Conservation (phyloP, 1,140 invertebrate genomes). For the Drosophila carrolli region DNA sequence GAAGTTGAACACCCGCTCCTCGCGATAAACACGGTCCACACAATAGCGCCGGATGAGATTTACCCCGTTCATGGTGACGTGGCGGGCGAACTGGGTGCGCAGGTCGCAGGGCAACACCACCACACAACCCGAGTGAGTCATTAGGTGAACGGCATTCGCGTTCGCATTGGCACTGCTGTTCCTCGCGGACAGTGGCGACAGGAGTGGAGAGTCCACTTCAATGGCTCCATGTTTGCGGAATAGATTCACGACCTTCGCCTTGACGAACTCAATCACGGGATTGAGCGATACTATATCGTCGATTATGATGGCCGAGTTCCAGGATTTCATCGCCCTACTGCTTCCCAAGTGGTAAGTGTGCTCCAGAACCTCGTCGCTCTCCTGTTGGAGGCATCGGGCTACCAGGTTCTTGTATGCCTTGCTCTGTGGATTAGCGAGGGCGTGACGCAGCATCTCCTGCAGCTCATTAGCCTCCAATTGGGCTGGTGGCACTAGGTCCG, state of each 20-base stretch:
- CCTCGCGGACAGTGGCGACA: slow-evolving; percentile 89
- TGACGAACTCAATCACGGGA: slow-evolving; percentile 80
- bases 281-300: slow-evolving; percentile 83
- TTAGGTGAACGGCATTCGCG: slow-evolving; percentile 88
- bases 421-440: slow-evolving; percentile 91
- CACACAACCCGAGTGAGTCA: slow-evolving; percentile 93
- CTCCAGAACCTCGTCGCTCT: slow-evolving; percentile 88
- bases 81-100: slow-evolving; percentile 91
- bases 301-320: slow-evolving; percentile 74
- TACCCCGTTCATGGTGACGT: slow-evolving; percentile 92
- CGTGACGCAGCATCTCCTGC: slow-evolving; percentile 91
- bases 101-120: slow-evolving; percentile 93
- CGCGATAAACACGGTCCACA: slow-evolving; percentile 94
- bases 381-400: slow-evolving; percentile 88
- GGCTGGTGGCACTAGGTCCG: slow-evolving; percentile 90
- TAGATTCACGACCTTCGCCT: slow-evolving; percentile 86
- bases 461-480: slow-evolving; percentile 92
- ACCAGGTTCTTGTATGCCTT: slow-evolving; percentile 93
- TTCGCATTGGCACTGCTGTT: slow-evolving; percentile 84
- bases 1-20: slow-evolving; percentile 92
- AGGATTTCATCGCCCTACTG: slow-evolving; percentile 78
- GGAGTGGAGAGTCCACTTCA: slow-evolving; percentile 89
- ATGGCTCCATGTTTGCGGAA: slow-evolving; percentile 92
- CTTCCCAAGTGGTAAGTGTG: slow-evolving; percentile 90
- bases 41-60: slow-evolving; percentile 92